Conservation (phyloP, 2,888 invertebrate genomes). For the Eupithecia insigniata region DNA sequence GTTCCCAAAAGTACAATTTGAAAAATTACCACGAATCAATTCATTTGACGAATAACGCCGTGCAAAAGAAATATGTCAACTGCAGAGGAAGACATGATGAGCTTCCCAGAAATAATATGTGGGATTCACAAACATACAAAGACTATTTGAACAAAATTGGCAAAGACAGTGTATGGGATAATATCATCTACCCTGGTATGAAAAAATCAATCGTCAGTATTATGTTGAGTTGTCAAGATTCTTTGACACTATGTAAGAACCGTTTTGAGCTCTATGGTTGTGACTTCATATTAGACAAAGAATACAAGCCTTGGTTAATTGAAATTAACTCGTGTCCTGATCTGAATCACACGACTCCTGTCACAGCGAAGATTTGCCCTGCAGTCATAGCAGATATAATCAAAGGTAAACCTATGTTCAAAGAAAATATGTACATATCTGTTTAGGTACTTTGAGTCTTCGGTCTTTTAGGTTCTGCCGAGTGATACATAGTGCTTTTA, state of each 20-base stretch:
- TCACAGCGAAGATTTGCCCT: constrained; percentile 93
- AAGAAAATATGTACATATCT: not conserved
- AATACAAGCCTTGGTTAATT: constrained; percentile 94
- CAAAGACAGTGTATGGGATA: constrained; percentile 86
- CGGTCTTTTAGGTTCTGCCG: no score
- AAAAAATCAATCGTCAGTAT: constrained; percentile 91
- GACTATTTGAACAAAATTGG: constrained; percentile 84
- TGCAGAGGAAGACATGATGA: constrained; percentile 80
- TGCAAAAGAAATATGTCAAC: constrained; percentile 90
- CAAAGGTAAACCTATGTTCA: constrained; percentile 87
- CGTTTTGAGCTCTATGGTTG: constrained; percentile 96
- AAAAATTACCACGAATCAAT: constrained; percentile 92
- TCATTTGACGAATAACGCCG: constrained; percentile 94
- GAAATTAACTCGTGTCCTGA: constrained; percentile 97
- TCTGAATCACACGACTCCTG: constrained; percentile 90
- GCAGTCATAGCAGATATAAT: constrained; percentile 92
- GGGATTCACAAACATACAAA: constrained; percentile 90
- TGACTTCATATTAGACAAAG: constrained; percentile 95
- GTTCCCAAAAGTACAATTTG: constrained; percentile 91
- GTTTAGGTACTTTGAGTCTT: not conserved
- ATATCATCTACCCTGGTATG: constrained; percentile 93
- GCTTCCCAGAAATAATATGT: constrained; percentile 92
- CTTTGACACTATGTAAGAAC: constrained; percentile 87
- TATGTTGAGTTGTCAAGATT: constrained; percentile 90
- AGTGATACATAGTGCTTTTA: no score